phyloP scores from a whole-genome alignment of 1,140 invertebrate genomes.

The Papilio helenus region DNA sequence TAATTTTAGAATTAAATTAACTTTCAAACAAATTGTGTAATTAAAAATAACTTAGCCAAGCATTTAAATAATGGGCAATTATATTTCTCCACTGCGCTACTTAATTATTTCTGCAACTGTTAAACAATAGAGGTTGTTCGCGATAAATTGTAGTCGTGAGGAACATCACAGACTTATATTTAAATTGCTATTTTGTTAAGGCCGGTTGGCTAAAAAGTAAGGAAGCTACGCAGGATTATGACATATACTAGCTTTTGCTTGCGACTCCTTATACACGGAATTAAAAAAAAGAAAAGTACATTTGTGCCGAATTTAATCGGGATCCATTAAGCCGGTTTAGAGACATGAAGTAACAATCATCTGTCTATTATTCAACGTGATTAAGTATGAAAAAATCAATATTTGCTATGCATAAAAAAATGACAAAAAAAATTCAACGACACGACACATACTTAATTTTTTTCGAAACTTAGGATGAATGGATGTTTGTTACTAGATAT shows the following conservation, averaged over 20 bases:
- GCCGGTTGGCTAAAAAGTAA: background rate
- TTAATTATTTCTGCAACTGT: conserved; percentile 20
- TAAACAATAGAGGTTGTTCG: conserved; percentile 4
- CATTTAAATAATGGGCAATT: conserved; percentile 25
- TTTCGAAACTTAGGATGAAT: too few species aligned
- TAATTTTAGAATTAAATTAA: background rate
- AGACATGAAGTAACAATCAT: too few species aligned
- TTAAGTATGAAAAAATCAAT: too few species aligned
- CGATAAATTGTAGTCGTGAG: conserved; percentile 13
- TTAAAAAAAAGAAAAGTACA: too few species aligned
- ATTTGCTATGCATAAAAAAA: too few species aligned
- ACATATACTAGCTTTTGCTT: background rate
- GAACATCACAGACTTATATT: background rate
- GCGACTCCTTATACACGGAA: too few species aligned
- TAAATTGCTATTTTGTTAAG: conserved; percentile 17
- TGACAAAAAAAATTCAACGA: too few species aligned
- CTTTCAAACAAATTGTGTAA: background rate
- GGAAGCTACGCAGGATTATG: background rate
- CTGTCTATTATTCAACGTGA: too few species aligned
- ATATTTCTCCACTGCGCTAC: conserved; percentile 2
- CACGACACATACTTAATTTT: too few species aligned
- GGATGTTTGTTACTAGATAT: too few species aligned
- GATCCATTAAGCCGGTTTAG: too few species aligned
- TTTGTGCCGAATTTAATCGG: too few species aligned
- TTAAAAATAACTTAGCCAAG: conserved; percentile 4